Percentiles rank a stretch among this genome's conserved stretches.
phyloP scores from a whole-genome alignment of 1,140 invertebrate genomes.

The Proctacanthus coquilletti region DNA sequence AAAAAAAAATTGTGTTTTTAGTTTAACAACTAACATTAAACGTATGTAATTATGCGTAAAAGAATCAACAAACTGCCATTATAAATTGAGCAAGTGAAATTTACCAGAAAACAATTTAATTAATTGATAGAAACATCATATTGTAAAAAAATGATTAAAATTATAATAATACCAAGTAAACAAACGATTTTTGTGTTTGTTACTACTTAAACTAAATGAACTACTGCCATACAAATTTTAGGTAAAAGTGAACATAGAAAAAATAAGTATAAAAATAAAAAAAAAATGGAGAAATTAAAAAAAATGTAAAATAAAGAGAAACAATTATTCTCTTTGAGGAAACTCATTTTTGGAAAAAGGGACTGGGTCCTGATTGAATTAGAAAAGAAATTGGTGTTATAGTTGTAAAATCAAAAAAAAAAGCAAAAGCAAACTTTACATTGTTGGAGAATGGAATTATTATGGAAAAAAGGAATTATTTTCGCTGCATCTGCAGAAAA shows the following conservation, averaged over 20 bases:
- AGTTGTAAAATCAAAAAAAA: no score
- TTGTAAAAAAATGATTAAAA: neutral
- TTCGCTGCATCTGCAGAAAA: no score
- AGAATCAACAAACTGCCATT: neutral
- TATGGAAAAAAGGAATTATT: neutral
- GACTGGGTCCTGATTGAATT: no score
- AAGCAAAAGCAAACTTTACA: neutral
- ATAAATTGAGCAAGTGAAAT: neutral
- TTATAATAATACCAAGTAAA: neutral
- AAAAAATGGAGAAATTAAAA: neutral
- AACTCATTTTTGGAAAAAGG: no score
- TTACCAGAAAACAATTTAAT: neutral
- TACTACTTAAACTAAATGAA: no score
- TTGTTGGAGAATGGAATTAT: neutral
- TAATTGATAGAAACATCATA: neutral
- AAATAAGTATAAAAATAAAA: neutral
- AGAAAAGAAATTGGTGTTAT: no score
- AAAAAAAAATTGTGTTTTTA: neutral
- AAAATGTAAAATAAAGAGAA: neutral
- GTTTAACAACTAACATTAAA: neutral
- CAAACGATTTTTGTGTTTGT: neutral
- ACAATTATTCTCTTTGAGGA: no score
- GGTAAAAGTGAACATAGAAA: neutral
- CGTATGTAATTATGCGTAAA: neutral
- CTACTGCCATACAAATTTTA: neutral